Percentiles rank a stretch among this genome's conserved stretches.
Conservation (phyloP, 2,888 invertebrate genomes). For the Torymus tubicola region DNA sequence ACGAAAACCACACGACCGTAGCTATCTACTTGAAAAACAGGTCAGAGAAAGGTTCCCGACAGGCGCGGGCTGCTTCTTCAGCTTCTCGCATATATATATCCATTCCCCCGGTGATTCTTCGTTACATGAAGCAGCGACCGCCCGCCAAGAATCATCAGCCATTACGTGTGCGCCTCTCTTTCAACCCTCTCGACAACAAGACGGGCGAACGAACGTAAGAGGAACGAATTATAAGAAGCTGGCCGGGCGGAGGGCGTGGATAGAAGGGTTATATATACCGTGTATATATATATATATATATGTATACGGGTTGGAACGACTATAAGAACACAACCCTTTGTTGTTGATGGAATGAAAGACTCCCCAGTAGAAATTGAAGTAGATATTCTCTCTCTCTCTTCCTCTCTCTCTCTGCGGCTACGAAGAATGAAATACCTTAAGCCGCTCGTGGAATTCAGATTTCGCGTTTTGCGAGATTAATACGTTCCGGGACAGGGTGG, state of each 20-base stretch:
- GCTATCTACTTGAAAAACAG: not conserved
- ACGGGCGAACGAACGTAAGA: not conserved
- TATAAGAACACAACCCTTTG: constrained; percentile 13
- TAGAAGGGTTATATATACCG: not conserved
- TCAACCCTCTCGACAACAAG: not conserved
- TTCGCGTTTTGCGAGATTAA: constrained; percentile 38
- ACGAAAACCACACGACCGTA: not conserved
- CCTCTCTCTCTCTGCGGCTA: not conserved
- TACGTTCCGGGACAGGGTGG: not conserved
- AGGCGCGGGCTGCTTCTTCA: not conserved
- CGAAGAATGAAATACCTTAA: constrained; percentile 15
- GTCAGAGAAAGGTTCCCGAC: not conserved
- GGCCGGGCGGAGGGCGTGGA: not conserved
- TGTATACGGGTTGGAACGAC: not conserved
- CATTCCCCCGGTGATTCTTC: constrained; percentile 24
- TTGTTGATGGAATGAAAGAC: constrained; percentile 17
- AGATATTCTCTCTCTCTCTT: not conserved
- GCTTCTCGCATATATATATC: not conserved
- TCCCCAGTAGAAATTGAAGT: constrained; percentile 26
- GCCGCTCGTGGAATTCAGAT: constrained; percentile 31
- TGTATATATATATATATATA: not conserved
- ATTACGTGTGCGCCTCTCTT: constrained; percentile 36
- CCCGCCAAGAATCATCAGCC: constrained; percentile 56
- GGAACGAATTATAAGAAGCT: constrained; percentile 5
- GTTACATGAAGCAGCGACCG: constrained; percentile 51